These are phyloP conservation scores for Acanthopleura granulata DNA, from an alignment of 2,888 invertebrate genomes.

Conservation along the genomic window DNA sequence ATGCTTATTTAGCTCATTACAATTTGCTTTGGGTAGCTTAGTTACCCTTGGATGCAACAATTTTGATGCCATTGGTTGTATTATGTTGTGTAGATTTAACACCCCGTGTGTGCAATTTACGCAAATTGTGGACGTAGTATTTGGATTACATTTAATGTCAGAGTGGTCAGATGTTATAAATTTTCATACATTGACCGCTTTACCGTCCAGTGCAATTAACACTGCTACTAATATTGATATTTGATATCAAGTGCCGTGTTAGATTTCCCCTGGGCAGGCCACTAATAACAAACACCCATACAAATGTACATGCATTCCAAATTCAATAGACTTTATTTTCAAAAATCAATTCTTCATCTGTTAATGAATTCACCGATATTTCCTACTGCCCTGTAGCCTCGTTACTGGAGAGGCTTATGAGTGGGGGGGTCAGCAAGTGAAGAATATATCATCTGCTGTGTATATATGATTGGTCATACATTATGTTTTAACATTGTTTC, in stretches of 20 bases:
- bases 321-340: conserved; percentile 12
- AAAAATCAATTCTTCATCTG: conserved; percentile 5
- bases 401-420: not conserved
- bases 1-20: not conserved
- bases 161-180: too few species aligned
- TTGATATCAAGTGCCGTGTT: not conserved
- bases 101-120: too few species aligned
- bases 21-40: too few species aligned
- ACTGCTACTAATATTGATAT: conserved; percentile 10
- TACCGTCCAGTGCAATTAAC: too few species aligned
- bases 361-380: not conserved
- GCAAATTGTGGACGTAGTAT: too few species aligned
- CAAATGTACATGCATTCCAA: conserved; percentile 5
- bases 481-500: too few species aligned
- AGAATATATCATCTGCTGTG: not conserved
- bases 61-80: too few species aligned
- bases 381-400: not conserved
- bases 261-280: conserved; percentile 8
- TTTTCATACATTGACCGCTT: too few species aligned
- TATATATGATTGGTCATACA: too few species aligned
- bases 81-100: too few species aligned
- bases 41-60: too few species aligned
- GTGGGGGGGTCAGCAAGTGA: not conserved
- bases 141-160: too few species aligned
- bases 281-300: conserved; percentile 5